A percentile compares a stretch with the other conserved stretches of the same genome.
phyloP scores from a whole-genome alignment of 2,888 invertebrate species.

The Drosophila mimetica region DNA sequence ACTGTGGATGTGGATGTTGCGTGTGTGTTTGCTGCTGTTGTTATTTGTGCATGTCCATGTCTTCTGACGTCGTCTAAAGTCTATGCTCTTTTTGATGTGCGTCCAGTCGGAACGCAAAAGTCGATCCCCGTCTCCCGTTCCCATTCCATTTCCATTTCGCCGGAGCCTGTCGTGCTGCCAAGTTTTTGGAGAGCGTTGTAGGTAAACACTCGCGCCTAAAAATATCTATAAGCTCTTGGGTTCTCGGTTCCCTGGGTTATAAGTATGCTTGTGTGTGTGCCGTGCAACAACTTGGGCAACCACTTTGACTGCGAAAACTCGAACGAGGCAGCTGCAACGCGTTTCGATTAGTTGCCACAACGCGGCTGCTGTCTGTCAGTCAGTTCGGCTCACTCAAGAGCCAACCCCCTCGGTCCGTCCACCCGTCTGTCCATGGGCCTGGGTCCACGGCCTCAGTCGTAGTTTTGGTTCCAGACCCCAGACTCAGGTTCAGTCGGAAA shows the following conservation, averaged over 20 bases:
- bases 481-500: conserved; percentile 10
- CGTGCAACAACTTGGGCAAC: conserved; percentile 71
- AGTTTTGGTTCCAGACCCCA: conserved; percentile 22
- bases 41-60: conserved; percentile 73
- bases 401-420: conserved; percentile 25
- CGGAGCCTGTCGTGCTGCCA: conserved; percentile 57
- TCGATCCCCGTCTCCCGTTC: conserved; percentile 11
- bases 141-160: background rate
- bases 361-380: conserved; percentile 62
- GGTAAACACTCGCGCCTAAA: conserved; percentile 79
- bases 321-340: conserved; percentile 73
- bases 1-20: conserved; percentile 18
- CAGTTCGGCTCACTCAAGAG: conserved; percentile 49
- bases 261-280: conserved; percentile 25
- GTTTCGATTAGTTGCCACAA: conserved; percentile 75
- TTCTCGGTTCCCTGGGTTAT: conserved; percentile 20
- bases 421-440: background rate
- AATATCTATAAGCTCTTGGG: conserved; percentile 72
- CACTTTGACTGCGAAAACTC: conserved; percentile 59
- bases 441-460: conserved; percentile 18
- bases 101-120: conserved; percentile 72
- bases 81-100: conserved; percentile 59
- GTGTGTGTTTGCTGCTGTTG: conserved; percentile 47
- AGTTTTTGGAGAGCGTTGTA: conserved; percentile 67
- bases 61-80: conserved; percentile 63